phyloP scores from a whole-genome alignment of 2,113 vertebrate species.

The Anser brachyrhynchus region DNA sequence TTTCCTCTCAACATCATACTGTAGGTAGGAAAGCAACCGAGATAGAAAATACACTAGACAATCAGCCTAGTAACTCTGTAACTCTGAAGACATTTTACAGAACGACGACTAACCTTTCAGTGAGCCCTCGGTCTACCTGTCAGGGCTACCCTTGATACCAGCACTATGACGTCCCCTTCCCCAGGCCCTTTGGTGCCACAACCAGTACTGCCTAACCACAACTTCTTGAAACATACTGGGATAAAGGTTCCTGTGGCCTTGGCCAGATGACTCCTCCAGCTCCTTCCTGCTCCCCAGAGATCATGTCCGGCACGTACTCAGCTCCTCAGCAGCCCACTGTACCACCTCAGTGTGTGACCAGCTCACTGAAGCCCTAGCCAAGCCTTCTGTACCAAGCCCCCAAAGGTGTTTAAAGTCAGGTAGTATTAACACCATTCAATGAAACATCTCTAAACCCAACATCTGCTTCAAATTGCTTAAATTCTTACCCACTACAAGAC shows the following conservation, averaged over 20 bases:
- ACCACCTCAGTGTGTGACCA: rapidly evolving
- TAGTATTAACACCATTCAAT: neutral
- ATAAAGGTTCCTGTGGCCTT: neutral
- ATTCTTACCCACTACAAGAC: neutral
- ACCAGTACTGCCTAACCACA: neutral
- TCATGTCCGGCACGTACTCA: neutral
- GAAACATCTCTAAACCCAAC: neutral
- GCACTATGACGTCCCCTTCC: neutral
- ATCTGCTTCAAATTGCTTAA: neutral
- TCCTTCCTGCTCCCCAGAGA: neutral
- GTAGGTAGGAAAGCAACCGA: neutral
- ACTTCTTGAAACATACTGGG: neutral
- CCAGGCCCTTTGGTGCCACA: neutral
- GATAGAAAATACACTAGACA: neutral
- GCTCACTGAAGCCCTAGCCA: neutral
- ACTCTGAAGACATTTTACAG: neutral
- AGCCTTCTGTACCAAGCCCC: neutral
- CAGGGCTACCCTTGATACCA: neutral
- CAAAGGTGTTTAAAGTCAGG: neutral
- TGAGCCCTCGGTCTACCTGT: neutral
- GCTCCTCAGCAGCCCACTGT: neutral
- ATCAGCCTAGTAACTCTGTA: neutral
- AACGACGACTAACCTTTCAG: neutral
- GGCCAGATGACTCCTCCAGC: neutral
- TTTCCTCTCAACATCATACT: neutral